These are phyloP conservation scores for Saccostrea glomerata DNA, from an alignment of 1,140 invertebrate species.

Conservation along the genomic window DNA sequence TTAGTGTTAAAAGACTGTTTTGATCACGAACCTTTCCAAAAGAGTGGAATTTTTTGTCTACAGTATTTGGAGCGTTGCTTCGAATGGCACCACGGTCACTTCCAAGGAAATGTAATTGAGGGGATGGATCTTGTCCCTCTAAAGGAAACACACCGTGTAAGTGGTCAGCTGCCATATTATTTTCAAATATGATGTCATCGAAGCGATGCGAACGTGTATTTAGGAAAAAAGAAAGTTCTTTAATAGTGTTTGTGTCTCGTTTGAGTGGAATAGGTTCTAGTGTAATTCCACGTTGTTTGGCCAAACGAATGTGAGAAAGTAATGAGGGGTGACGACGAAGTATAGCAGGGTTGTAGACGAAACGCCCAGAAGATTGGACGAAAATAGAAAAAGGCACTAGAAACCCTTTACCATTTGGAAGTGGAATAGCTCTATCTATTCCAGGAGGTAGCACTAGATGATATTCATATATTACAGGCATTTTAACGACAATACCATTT, in stretches of 20 bases:
- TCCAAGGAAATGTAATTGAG: neutral
- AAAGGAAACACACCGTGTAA: neutral
- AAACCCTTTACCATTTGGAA: neutral
- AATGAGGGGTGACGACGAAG: constrained; percentile 19
- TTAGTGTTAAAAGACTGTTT: neutral
- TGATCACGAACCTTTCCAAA: neutral
- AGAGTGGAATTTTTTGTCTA: neutral
- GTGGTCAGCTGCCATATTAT: neutral
- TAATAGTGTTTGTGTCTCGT: neutral
- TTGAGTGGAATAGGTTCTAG: constrained; percentile 1
- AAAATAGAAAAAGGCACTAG: constrained; percentile 37
- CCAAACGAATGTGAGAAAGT: constrained; percentile 1
- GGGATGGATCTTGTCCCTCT: neutral
- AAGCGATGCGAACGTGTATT: neutral
- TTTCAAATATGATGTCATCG: constrained; percentile 2
- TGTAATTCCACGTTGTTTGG: neutral
- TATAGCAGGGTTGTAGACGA: constrained; percentile 23
- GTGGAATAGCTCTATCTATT: constrained; percentile 10
- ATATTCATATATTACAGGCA: constrained; percentile 38
- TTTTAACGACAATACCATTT: constrained; percentile 12
- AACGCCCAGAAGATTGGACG: neutral
- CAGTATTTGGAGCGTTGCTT: neutral
- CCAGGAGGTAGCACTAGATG: constrained; percentile 15
- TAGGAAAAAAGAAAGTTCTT: neutral
- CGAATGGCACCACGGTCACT: neutral